These are phyloP conservation scores for Trissoscelio sp. DNA, from an alignment of 2,888 invertebrate genomes.

Conservation along the genomic window DNA sequence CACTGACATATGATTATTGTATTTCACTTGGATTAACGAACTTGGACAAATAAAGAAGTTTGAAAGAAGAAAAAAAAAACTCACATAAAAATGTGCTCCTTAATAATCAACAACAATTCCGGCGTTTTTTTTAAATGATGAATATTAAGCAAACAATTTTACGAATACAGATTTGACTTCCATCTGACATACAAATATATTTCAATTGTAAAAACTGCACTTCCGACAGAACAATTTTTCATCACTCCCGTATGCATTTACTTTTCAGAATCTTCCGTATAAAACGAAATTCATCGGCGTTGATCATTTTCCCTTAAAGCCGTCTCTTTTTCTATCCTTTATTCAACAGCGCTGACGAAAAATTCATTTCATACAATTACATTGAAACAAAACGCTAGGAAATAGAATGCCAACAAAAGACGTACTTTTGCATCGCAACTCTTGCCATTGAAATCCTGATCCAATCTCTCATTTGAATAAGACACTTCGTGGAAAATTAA, in stretches of 20 bases:
- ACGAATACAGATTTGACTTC: too few relatives aligned
- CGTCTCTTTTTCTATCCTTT: slow-evolving; percentile 7
- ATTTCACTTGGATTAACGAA: background rate
- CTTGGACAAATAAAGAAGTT: background rate
- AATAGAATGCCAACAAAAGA: slow-evolving; percentile 40
- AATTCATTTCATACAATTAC: slow-evolving; percentile 42
- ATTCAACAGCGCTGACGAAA: slow-evolving; percentile 17
- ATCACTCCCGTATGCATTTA: background rate
- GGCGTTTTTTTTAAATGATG: too few relatives aligned
- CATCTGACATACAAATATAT: background rate
- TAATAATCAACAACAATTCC: too few relatives aligned
- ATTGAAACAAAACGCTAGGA: slow-evolving; percentile 39
- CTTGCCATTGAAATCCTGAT: slow-evolving; percentile 29
- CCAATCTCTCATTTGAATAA: slow-evolving; percentile 44
- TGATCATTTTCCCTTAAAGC: slow-evolving; percentile 28
- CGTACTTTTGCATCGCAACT: slow-evolving; percentile 27
- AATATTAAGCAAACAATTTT: too few relatives aligned
- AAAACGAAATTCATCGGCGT: slow-evolving; percentile 27
- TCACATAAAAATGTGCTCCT: too few relatives aligned
- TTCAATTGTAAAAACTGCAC: background rate
- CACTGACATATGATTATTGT: slow-evolving; percentile 10
- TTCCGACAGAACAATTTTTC: background rate
- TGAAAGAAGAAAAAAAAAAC: background rate
- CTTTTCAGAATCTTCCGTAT: slow-evolving; percentile 4
- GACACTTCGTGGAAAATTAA: slow-evolving; percentile 38